Base-by-base conservation (phyloP, 1,140 invertebrate species). In the Drosophila cardini region DNA sequence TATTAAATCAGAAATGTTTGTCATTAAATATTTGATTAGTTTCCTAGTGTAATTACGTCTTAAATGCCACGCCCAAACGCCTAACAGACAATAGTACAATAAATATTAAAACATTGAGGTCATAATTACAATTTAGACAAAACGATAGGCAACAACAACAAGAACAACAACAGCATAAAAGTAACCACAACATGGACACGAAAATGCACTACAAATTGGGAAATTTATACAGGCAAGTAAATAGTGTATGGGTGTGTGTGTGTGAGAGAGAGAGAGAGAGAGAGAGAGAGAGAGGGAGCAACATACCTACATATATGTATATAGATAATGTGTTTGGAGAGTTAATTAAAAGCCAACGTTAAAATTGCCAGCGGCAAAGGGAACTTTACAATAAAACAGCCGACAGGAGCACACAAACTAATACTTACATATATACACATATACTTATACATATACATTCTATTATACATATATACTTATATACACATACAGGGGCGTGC, bases 261-360 rank as follows among this genome's bases (percentile, higher is more conserved):
- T 4, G 21, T 3, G n/a, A 32, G 26, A 13, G n/a, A 0, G n/a
- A 32, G n/a, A 32, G n/a, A 13, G 48, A 32, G 48, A 13, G 26
- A 11, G 21, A 50, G 48, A n/a, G 46, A 32, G 48, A 50, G 30
- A 34, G 48, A n/a, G n/a, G 30, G 46, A 21, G 46, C n/a, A 36
- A 62, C 32, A 13, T 3, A 40, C 45, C 21, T 11, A 30, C 5
- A 18, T 30, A 26, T 9, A 34, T 16, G n/a, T 10, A 45, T 53
- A 38, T 56, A 46, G 48, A 73, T 73, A 56, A 69, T 69, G 71
- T 69, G 40, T 78, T 65, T 70, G 50, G 56, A 63, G 63, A 80
- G 78, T 79, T 80, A 80, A 79, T 80, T 80, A 80, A 80, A 79
- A 71, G 52, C 40, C 76, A 77, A 65, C 73, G 76, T 45, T 16